These are phyloP conservation scores for Endotricha flammealis DNA, from an alignment of 2,888 invertebrate species.

Conservation along the genomic window DNA sequence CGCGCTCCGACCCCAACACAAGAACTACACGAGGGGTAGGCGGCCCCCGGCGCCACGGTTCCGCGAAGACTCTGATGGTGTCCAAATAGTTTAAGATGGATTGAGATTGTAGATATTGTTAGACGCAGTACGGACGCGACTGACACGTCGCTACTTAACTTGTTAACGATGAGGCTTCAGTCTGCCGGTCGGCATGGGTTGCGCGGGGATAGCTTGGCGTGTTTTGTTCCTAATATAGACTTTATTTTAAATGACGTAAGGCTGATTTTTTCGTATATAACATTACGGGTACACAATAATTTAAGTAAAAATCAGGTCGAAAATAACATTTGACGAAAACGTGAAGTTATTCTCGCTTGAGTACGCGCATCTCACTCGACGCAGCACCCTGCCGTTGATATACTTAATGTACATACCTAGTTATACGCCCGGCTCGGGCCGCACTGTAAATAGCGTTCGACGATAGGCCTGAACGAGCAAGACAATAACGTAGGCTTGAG, in stretches of 20 bases:
- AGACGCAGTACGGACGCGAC: constrained; percentile 38
- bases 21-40: constrained; percentile 64
- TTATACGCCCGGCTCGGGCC: constrained; percentile 35
- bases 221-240: constrained; percentile 69
- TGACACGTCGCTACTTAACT: constrained; percentile 23
- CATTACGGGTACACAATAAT: constrained; percentile 62
- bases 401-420: constrained; percentile 37
- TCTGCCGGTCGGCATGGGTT: constrained; percentile 25
- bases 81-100: constrained; percentile 26
- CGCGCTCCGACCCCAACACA: constrained; percentile 15
- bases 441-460: constrained; percentile 43
- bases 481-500: constrained; percentile 49
- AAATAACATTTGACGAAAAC: constrained; percentile 29
- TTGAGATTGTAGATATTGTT: constrained; percentile 49
- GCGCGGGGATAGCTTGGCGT: constrained; percentile 59
- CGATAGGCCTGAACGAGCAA: constrained; percentile 45
- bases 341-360: constrained; percentile 53
- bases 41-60: constrained; percentile 41
- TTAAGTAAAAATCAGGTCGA: constrained; percentile 41
- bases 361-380: constrained; percentile 14
- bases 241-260: constrained; percentile 63
- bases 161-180: constrained; percentile 39
- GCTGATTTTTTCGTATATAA: constrained; percentile 65
- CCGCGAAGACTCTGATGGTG: constrained; percentile 40
- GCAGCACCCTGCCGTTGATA: constrained; percentile 20